A percentile compares a stretch with the other conserved stretches of the same genome.
Conservation (phyloP, 2,888 invertebrate genomes). For the Petrolisthes manimaculis region DNA sequence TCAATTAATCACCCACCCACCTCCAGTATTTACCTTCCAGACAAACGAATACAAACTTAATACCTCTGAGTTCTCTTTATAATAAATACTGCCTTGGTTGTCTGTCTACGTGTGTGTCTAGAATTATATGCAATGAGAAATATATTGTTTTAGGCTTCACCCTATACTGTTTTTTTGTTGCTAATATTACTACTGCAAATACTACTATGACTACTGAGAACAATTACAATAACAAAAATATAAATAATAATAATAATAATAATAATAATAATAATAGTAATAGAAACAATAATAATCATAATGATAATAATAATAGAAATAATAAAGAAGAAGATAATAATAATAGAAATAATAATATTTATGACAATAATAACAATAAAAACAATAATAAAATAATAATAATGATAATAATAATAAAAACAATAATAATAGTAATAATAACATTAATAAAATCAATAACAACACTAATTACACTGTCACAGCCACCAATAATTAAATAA, state of each 20-base stretch:
- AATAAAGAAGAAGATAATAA: neutral
- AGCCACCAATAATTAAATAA: neutral
- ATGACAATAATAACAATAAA: conserved; percentile 5
- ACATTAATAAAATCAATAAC: conserved; percentile 5
- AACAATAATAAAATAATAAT: conserved; percentile 8
- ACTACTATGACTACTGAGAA: too few species aligned
- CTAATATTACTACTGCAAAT: too few species aligned
- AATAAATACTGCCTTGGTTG: neutral
- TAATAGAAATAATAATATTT: neutral
- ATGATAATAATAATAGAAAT: neutral
- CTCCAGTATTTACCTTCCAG: neutral
- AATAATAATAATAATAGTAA: conserved; percentile 5
- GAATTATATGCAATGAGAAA: too few species aligned
- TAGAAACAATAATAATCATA: conserved; percentile 8
- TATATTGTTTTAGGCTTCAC: too few species aligned
- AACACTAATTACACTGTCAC: neutral
- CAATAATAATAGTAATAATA: conserved; percentile 19
- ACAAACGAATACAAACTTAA: neutral
- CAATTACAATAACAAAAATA: neutral
- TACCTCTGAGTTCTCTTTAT: neutral
- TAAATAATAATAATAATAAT: conserved; percentile 8
- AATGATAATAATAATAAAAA: conserved; percentile 4
- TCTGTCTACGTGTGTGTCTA: too few species aligned
- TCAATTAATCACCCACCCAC: neutral
- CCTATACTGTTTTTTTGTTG: too few species aligned